Evolutionary conservation across 1,140 invertebrate species (phyloP).

Genomic region (Penaeus indicus): DNA sequence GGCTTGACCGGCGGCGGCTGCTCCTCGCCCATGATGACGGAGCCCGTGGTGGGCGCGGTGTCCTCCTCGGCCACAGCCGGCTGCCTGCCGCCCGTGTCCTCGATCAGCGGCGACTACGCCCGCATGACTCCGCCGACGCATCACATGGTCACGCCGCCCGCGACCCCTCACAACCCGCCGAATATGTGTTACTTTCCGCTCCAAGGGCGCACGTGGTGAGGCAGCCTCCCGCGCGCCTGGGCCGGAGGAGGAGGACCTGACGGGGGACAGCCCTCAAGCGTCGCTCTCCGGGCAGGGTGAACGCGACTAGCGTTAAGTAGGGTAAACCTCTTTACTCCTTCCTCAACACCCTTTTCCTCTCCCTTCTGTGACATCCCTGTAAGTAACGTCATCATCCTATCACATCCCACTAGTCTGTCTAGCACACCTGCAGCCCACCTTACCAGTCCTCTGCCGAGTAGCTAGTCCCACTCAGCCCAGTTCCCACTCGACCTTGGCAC

Average conservation of each 20-base stretch:
- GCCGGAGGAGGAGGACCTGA: too few relatives aligned
- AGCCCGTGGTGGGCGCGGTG: slow-evolving; percentile 39
- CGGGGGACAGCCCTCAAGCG: background rate
- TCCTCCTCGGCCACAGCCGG: slow-evolving; percentile 37
- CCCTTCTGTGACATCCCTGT: too few relatives aligned
- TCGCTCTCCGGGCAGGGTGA: background rate
- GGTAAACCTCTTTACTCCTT: too few relatives aligned
- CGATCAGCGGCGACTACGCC: slow-evolving; percentile 55
- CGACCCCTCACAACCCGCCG: slow-evolving; percentile 53
- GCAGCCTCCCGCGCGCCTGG: background rate
- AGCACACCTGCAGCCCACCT: too few relatives aligned
- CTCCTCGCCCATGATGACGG: slow-evolving; percentile 56
- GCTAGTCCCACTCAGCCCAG: too few relatives aligned
- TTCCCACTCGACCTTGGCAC: too few relatives aligned
- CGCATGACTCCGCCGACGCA: slow-evolving; percentile 56
- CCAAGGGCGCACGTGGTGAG: slow-evolving; percentile 62
- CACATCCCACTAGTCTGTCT: too few relatives aligned
- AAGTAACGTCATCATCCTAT: too few relatives aligned
- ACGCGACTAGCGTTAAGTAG: too few relatives aligned
- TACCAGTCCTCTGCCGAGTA: too few relatives aligned
- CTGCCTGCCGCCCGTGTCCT: slow-evolving; percentile 59
- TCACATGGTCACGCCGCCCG: slow-evolving; percentile 57
- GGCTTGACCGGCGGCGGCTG: slow-evolving; percentile 42
- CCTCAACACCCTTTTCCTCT: too few relatives aligned
- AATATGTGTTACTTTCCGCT: slow-evolving; percentile 62